phyloP scores from a whole-genome alignment of 1,140 invertebrate species.

The Gryon sp. region DNA sequence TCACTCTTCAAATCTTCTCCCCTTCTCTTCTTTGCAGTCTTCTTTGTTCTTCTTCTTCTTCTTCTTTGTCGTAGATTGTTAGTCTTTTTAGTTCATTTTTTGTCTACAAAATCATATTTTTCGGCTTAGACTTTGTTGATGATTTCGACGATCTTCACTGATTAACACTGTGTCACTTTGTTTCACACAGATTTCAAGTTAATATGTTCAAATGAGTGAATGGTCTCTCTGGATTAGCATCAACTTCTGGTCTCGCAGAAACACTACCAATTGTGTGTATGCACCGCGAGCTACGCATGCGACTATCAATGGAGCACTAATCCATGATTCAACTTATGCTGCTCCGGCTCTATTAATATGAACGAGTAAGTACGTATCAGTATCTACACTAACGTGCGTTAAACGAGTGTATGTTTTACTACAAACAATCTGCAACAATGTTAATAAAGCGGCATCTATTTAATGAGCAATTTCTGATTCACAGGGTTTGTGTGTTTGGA shows the following conservation, averaged over 20 bases:
- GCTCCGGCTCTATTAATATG: slow-evolving; percentile 61
- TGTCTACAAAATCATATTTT: too few species aligned
- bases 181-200: too few species aligned
- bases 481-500: background rate
- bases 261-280: slow-evolving; percentile 23
- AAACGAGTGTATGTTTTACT: slow-evolving; percentile 46
- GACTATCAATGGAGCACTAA: slow-evolving; percentile 65
- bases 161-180: too few species aligned
- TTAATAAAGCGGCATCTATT: slow-evolving; percentile 48
- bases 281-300: slow-evolving; percentile 49
- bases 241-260: slow-evolving; percentile 11
- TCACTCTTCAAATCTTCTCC: too few species aligned
- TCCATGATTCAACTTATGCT: slow-evolving; percentile 63
- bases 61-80: too few species aligned
- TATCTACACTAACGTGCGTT: slow-evolving; percentile 58
- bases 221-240: background rate
- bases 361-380: slow-evolving; percentile 54
- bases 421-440: slow-evolving; percentile 56
- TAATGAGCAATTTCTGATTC: slow-evolving; percentile 21
- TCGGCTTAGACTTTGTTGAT: too few species aligned
- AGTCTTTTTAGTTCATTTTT: too few species aligned
- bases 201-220: too few species aligned
- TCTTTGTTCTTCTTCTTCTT: too few species aligned
- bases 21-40: too few species aligned
- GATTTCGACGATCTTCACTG: too few species aligned